Evolutionary conservation across 2,797 vertebrate species (phyloP).

Genomic region (Podarcis siculus): DNA sequence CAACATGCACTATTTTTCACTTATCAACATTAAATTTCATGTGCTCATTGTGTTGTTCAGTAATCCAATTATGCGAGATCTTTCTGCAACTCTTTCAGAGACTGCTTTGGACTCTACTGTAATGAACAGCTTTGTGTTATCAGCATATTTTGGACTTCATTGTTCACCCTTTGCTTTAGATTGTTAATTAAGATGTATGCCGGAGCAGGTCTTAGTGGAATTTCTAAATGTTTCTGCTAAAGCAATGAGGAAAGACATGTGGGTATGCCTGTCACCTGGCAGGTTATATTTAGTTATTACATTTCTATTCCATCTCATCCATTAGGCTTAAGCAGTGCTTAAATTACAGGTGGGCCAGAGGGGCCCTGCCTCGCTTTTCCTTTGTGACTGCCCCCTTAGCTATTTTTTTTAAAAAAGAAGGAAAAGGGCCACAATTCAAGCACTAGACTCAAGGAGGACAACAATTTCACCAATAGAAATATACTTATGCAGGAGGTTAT

Average conservation of each 20-base stretch:
- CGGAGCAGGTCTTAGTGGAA: conserved; percentile 1
- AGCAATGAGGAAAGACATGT: neutral
- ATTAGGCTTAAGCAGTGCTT: neutral
- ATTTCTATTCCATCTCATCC: neutral
- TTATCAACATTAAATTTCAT: conserved; percentile 17
- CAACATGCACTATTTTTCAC: neutral
- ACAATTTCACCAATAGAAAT: neutral
- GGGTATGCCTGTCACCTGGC: conserved; percentile 8
- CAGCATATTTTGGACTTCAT: conserved; percentile 24
- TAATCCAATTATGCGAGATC: conserved; percentile 11
- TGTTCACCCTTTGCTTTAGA: conserved; percentile 24
- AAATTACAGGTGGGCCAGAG: neutral
- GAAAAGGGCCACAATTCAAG: neutral
- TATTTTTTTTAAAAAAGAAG: neutral
- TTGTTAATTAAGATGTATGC: conserved; percentile 27
- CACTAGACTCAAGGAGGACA: neutral
- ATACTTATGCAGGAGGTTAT: neutral
- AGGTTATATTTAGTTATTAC: neutral
- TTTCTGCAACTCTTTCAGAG: neutral
- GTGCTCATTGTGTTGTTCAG: conserved; percentile 4
- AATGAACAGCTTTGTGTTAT: conserved; percentile 2
- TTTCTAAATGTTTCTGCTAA: neutral
- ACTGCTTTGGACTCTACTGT: neutral
- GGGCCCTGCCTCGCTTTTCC: neutral
- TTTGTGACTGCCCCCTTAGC: neutral